These are phyloP conservation scores for Helobdella robusta DNA, from an alignment of 2,888 invertebrate genomes.

Conservation along the genomic window DNA sequence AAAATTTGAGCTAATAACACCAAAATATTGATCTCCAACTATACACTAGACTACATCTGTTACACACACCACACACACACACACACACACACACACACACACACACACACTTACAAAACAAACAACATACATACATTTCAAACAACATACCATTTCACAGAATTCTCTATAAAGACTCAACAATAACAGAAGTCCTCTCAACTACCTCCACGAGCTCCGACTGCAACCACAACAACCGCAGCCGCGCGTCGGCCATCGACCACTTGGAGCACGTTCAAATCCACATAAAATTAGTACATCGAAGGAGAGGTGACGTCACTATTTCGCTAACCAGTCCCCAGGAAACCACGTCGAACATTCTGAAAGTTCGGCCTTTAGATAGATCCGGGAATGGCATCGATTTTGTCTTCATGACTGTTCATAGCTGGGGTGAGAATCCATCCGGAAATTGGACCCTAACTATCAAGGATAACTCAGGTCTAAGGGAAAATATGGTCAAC, in stretches of 20 bases:
- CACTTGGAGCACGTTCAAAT: constrained; percentile 45
- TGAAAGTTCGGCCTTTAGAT: constrained; percentile 40
- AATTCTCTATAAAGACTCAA: neutral
- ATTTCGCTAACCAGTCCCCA: constrained; percentile 42
- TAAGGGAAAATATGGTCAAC: no score
- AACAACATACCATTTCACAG: neutral
- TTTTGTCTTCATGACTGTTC: constrained; percentile 46
- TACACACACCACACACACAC: no score
- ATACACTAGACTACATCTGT: no score
- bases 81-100: no score
- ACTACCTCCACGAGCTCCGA: constrained; percentile 28
- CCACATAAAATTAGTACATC: constrained; percentile 36
- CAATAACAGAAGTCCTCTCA: neutral
- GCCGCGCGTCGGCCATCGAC: constrained; percentile 33
- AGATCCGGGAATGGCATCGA: constrained; percentile 37
- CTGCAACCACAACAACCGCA: constrained; percentile 34
- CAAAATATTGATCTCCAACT: no score
- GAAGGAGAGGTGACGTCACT: constrained; percentile 41
- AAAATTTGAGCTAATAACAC: no score
- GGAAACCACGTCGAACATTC: constrained; percentile 39
- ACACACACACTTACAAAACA: no score
- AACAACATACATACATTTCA: no score
- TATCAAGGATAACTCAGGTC: constrained; percentile 33
- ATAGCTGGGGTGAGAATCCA: constrained; percentile 45
- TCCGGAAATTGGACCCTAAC: constrained; percentile 42